Evolutionary conservation across 1,140 invertebrate genomes (phyloP).

Genomic region (Euura lappo): DNA sequence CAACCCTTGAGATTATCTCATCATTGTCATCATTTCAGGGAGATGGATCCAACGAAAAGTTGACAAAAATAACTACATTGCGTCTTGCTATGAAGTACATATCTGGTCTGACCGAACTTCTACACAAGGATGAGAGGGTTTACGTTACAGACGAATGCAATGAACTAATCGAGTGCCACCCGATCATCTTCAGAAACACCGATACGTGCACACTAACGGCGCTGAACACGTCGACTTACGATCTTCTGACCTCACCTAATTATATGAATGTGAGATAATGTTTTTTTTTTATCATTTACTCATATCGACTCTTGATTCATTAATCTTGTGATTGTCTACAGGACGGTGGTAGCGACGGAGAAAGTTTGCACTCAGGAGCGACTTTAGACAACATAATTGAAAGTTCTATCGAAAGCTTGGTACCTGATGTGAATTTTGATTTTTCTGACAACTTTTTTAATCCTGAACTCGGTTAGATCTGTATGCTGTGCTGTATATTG

Average conservation of each 20-base stretch:
- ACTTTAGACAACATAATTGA: constrained; percentile 8
- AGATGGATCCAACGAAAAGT: constrained; percentile 67
- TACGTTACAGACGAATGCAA: background rate
- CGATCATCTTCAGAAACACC: background rate
- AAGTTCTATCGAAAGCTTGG: background rate
- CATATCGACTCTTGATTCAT: background rate
- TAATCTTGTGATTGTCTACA: background rate
- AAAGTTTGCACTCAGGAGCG: constrained; percentile 11
- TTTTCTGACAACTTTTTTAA: constrained; percentile 8
- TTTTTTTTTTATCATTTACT: background rate
- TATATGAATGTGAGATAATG: constrained; percentile 9
- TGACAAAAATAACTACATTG: constrained; percentile 90
- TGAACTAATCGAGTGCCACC: background rate
- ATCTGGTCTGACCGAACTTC: constrained; percentile 45
- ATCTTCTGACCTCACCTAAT: background rate
- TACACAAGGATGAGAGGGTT: background rate
- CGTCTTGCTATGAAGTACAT: constrained; percentile 89
- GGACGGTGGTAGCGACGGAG: constrained; percentile 12
- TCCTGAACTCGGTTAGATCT: background rate
- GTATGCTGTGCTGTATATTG: too few relatives aligned
- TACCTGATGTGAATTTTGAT: constrained; percentile 7
- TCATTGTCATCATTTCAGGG: background rate
- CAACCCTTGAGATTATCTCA: background rate
- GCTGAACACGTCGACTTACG: constrained; percentile 5
- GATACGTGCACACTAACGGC: constrained; percentile 8